phyloP scores from a whole-genome alignment of 2,888 invertebrate genomes.

The Tachina lurida region DNA sequence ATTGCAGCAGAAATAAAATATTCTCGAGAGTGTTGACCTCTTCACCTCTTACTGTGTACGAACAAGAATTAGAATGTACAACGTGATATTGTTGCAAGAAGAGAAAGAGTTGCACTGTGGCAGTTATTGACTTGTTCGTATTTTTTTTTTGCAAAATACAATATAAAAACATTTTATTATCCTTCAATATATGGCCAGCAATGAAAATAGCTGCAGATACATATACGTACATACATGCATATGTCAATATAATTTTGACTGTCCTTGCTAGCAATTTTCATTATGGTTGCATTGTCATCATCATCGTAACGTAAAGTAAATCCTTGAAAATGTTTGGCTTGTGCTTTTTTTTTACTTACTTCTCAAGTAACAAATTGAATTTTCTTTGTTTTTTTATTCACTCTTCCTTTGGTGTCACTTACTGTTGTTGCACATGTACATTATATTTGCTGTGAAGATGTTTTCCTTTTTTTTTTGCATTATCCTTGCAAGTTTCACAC shows the following conservation, averaged over 20 bases:
- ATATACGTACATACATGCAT: neutral
- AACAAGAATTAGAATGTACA: conserved; percentile 8
- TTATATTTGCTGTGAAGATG: neutral
- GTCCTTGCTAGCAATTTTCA: conserved; percentile 58
- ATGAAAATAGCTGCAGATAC: too few relatives aligned
- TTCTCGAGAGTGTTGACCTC: conserved; percentile 59
- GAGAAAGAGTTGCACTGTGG: neutral
- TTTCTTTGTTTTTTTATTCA: conserved; percentile 39
- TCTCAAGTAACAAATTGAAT: conserved; percentile 60
- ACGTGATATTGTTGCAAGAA: neutral
- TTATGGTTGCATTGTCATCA: conserved; percentile 31
- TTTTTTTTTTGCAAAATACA: neutral
- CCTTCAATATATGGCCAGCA: conserved; percentile 36
- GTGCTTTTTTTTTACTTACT: conserved; percentile 1
- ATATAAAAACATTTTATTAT: conserved; percentile 26
- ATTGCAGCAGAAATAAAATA: neutral
- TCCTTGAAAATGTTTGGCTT: conserved; percentile 50
- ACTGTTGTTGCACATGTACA: conserved; percentile 18
- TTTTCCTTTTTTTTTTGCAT: neutral
- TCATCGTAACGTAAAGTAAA: conserved; percentile 40
- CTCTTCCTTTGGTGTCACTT: conserved; percentile 42
- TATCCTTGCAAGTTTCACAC: neutral
- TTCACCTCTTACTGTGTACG: conserved; percentile 21
- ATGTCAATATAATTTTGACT: conserved; percentile 45
- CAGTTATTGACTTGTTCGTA: neutral